Evolutionary conservation across 1,140 invertebrate species (phyloP).

Genomic region (Oreohelix idahoensis): DNA sequence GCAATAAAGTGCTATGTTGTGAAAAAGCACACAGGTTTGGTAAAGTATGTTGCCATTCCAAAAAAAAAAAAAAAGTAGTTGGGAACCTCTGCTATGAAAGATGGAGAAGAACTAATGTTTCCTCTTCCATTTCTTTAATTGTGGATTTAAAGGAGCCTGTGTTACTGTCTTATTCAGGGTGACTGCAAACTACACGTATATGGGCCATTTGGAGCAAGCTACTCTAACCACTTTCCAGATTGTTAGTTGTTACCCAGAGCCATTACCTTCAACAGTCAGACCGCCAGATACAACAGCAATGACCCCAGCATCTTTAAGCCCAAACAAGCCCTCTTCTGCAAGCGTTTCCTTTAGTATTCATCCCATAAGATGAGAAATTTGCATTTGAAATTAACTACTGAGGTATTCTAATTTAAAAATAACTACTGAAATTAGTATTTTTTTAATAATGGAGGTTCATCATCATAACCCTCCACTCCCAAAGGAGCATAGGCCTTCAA

Average conservation of each 20-base stretch:
- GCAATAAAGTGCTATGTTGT: too few relatives aligned
- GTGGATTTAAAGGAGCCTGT: not conserved
- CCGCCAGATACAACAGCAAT: not conserved
- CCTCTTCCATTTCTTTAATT: not conserved
- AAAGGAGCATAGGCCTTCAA: too few relatives aligned
- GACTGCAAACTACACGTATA: conserved; percentile 47
- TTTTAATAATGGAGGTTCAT: too few relatives aligned
- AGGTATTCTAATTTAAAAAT: too few relatives aligned
- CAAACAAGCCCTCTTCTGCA: not conserved
- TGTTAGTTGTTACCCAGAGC: conserved; percentile 45
- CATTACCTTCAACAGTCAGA: conserved; percentile 1
- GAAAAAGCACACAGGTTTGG: too few relatives aligned
- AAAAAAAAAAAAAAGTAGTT: too few relatives aligned
- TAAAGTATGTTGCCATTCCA: too few relatives aligned
- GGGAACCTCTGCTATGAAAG: too few relatives aligned
- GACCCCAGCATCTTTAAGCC: not conserved
- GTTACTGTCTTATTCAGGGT: conserved; percentile 27
- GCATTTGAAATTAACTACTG: not conserved
- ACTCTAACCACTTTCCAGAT: conserved; percentile 50
- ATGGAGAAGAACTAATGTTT: not conserved
- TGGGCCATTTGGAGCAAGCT: conserved; percentile 49
- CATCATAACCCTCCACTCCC: too few relatives aligned
- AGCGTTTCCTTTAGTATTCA: not conserved
- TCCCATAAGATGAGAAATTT: not conserved
- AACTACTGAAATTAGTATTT: too few relatives aligned